Conservation (phyloP, 2,113 vertebrate species). For the Strigops habroptila region DNA sequence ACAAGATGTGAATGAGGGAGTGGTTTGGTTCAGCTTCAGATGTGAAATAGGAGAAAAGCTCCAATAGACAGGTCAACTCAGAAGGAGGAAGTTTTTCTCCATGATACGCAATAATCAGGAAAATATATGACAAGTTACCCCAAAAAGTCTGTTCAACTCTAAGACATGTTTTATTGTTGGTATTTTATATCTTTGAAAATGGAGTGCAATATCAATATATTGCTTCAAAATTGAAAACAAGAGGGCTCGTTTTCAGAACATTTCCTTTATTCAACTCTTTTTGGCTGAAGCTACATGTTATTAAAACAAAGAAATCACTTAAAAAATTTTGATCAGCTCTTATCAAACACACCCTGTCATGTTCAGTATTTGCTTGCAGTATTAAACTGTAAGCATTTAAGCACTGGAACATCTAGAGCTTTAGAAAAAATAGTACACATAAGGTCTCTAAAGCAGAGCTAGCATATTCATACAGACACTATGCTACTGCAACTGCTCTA, state of each 20-base stretch:
- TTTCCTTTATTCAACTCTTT: not conserved
- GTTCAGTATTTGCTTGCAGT: not conserved
- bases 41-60: not conserved
- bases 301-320: not conserved
- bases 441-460: not conserved
- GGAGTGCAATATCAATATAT: not conserved
- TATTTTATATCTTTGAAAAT: not conserved
- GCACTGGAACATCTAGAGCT: not conserved
- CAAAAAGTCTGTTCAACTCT: not conserved
- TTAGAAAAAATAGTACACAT: not conserved
- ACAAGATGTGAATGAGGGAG: not conserved
- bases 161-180: rapidly evolving
- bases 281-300: not conserved
- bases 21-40: not conserved
- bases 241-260: not conserved
- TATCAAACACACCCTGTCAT: not conserved
- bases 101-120: not conserved
- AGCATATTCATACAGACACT: not conserved
- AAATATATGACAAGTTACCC: not conserved
- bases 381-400: not conserved
- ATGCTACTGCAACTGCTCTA: not conserved
- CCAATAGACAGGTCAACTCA: not conserved
- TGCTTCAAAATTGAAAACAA: not conserved
- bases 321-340: not conserved
- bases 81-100: not conserved